These are phyloP conservation scores for Xiphorhynchus erythropygius DNA, from an alignment of 2,797 vertebrate species.

Conservation along the genomic window DNA sequence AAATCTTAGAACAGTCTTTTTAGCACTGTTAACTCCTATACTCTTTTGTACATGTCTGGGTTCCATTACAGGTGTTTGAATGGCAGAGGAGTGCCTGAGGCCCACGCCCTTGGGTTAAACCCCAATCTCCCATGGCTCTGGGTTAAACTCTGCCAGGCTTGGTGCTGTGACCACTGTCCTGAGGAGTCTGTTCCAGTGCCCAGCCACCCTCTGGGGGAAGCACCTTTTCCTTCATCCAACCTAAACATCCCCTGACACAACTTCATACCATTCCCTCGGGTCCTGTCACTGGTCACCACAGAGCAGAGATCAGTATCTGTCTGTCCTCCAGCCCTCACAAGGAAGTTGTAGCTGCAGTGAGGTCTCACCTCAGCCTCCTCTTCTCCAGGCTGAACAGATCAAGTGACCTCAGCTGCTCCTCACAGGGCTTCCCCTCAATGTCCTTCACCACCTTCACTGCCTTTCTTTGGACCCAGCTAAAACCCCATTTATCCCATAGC, in stretches of 20 bases:
- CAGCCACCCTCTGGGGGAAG: not conserved
- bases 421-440: not conserved
- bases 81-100: fast-evolving
- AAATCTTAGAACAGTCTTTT: not conserved
- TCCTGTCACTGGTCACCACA: not conserved
- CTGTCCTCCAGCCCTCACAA: not conserved
- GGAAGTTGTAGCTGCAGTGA: not conserved
- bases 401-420: not conserved
- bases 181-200: not conserved
- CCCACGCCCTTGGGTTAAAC: not conserved
- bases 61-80: fast-evolving
- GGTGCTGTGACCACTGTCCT: not conserved
- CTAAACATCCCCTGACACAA: not conserved
- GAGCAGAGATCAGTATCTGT: not conserved
- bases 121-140: not conserved
- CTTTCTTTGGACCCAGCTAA: not conserved
- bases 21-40: not conserved
- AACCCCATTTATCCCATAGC: not conserved
- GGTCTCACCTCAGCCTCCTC: not conserved
- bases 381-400: not conserved
- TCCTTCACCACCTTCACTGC: too few relatives aligned
- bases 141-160: not conserved
- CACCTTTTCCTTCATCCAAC: not conserved
- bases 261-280: not conserved
- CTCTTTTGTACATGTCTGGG: fast-evolving